Evolutionary conservation across 2,797 vertebrate species (phyloP), one percentile per base, ranked within the genome.

Genomic region (Eulemur mongoz): DNA sequence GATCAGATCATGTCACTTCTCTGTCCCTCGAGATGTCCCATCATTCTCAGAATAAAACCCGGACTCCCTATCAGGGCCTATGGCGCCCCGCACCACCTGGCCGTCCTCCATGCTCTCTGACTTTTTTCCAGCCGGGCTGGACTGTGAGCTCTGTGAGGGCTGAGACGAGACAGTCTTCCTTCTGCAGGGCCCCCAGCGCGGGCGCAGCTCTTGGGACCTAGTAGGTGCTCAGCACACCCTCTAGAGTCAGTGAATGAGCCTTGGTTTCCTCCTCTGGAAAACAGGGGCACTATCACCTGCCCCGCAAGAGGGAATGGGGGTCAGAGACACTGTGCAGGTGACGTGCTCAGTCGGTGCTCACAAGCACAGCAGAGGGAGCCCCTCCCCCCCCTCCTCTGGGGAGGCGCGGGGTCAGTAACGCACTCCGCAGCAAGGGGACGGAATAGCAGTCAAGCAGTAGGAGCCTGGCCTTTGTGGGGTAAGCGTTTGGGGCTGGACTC

Each of bases 1-100:
- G 59, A 91, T 40, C 59, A 45, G 69, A 89, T 92, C 78, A 22
- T 30, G 54, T 79, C 88, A n/a, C 45, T 13, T 61, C 22, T 78
- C 35, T 63, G n/a, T 27, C 69, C 40, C 45, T 35, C 0, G 7
- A 61, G 69, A n/a, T 38, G n/a, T 59, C 23, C 76, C 15, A 7
- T 63, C 12, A 30, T 69, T 69, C n/a, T 87, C 15, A 32, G 81
- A 54, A 54, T 65, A 54, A 75, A 92, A 63, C 27, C 54, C 11
- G 9, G 4, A 13, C 78, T 40, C 45, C 69, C 69, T 11, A 1
- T 27, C 17, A 30, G 22, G 72, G 30, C 35, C 27, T n/a, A 2
- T 22, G 17, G 63, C 6, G 4, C 10, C 65, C 72, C 13, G 0
- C 9, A 12, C 14, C 40, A 18, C 52, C 78, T 40, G 72, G 67